Percentiles rank a stretch among this genome's conserved stretches.
phyloP scores from a whole-genome alignment of 2,797 vertebrate species.

The Bradypodion ventrale region DNA sequence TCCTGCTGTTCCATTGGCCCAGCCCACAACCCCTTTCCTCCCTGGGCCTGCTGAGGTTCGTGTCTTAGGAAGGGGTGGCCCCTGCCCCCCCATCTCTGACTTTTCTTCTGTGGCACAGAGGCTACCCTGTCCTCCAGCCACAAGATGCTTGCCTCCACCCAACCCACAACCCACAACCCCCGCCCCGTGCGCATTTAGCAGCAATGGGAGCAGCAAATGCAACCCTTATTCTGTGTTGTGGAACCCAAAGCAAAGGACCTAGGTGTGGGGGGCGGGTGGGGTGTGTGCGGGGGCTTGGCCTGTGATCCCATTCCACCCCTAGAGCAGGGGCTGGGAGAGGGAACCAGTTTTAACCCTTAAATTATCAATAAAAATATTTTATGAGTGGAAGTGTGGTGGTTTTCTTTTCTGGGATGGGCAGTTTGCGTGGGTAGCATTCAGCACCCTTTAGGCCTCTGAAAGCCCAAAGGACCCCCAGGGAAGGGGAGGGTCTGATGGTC shows the following conservation, averaged over 20 bases:
- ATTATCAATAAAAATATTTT: constrained; percentile 71
- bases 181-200: too few species aligned
- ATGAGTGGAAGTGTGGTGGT: constrained; percentile 39
- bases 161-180: too few species aligned
- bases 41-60: too few species aligned
- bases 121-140: neutral
- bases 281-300: too few species aligned
- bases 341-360: constrained; percentile 56
- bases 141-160: too few species aligned
- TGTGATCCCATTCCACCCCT: neutral
- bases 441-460: too few species aligned
- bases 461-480: too few species aligned
- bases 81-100: neutral
- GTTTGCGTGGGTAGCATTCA: too few species aligned
- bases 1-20: too few species aligned
- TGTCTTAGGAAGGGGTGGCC: neutral
- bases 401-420: neutral
- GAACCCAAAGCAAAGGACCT: neutral
- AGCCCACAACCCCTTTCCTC: neutral
- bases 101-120: neutral
- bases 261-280: too few species aligned
- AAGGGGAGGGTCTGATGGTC: too few species aligned
- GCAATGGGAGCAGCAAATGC: neutral
- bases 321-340: neutral
- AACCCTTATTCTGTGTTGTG: neutral